Conservation (phyloP, 2,113 vertebrate genomes). For the Mastomys natalensis region DNA sequence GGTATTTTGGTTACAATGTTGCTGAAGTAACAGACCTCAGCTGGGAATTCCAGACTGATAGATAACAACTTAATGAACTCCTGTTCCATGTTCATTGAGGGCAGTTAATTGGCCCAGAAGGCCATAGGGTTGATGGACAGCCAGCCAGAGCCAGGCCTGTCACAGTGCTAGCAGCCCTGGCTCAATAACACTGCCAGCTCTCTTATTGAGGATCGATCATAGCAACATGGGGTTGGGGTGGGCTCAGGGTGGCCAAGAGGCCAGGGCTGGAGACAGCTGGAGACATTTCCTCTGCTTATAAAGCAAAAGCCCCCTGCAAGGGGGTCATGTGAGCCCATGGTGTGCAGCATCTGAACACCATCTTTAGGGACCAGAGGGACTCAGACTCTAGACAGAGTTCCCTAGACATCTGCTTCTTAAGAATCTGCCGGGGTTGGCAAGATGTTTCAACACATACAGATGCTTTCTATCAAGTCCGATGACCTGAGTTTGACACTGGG, state of each 20-base stretch:
- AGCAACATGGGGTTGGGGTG: accelerated
- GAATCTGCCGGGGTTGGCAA: neutral
- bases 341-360: neutral
- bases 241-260: neutral
- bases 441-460: neutral
- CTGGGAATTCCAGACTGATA: neutral
- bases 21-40: neutral
- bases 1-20: neutral
- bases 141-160: neutral
- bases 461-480: neutral
- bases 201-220: neutral
- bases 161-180: neutral
- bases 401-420: neutral
- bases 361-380: too few species aligned
- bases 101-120: constrained; percentile 29
- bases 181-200: neutral
- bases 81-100: neutral
- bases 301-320: accelerated
- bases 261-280: neutral
- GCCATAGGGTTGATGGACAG: neutral
- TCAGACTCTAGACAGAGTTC: neutral
- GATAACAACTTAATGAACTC: constrained; percentile 51
- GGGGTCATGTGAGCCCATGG: accelerated
- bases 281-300: neutral
- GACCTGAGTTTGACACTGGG: neutral